Evolutionary conservation across 2,888 invertebrate species (phyloP), one percentile per base, ranked within the genome.

Genomic region (Carcina quercana): DNA sequence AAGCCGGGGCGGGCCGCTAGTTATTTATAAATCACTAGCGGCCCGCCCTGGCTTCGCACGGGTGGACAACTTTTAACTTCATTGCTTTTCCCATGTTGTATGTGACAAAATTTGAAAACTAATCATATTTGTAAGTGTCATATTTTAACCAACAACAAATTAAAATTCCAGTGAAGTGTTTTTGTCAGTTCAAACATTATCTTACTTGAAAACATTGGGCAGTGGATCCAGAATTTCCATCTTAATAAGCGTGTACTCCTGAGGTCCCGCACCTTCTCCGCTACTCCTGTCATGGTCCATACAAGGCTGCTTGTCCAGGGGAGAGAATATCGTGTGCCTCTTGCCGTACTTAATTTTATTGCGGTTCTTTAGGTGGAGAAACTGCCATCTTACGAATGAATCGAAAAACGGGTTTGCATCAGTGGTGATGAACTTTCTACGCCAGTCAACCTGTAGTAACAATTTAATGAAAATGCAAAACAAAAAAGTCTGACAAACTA

Each of bases 261-360:
- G 98, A 1, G 98, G 96, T 0, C 96, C 98, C 3, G 98, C 98
- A 27, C 98, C 98, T 83, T 99, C 99, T 0, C 99, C 99, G 2
- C 91, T 86, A 22, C 95, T 91, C 50, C 99, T 88, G 71, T 99
- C 99, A 65, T 99, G 99, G 72, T 99, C 99, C 99, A 99, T 99
- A 66, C 99, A 99, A 0, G 99, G 98, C 67, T 99, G 99, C 5
- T 92, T 92, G 76, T 99, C 99, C 57, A 93, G 89, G 0, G 98
- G 97, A 0, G 98, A 98, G 73, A 89, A 99, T 45, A 99, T 93
- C 0, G 98, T 97, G 62, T 98, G 94, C 4, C 99, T 87, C 80
- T 99, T 99, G 11, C 99, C 99, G 80, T 95, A 99, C 82, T 95
- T 91, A 15, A 99, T 90, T 78, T 97, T 97, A 40, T 95, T 94